Conservation (phyloP, 2,113 vertebrate genomes). For the Atlantisia rogersi region DNA sequence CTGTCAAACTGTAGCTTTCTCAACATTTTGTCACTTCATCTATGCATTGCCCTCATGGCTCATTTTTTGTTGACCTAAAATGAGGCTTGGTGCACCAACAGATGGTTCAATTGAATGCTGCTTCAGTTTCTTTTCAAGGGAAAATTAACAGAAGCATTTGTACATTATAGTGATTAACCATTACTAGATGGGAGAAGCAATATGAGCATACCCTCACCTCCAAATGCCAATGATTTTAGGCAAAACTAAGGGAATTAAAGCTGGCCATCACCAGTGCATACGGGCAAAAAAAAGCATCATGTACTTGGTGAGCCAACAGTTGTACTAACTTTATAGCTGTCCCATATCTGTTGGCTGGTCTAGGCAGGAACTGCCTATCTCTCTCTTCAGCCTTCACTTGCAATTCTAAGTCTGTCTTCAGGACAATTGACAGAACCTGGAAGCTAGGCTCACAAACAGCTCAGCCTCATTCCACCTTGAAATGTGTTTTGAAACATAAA, state of each 20-base stretch:
- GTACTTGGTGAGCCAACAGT: not conserved
- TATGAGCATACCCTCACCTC: not conserved
- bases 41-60: not conserved
- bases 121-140: not conserved
- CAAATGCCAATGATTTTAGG: not conserved
- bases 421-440: not conserved
- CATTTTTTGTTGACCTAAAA: not conserved
- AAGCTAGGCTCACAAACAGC: not conserved
- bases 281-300: not conserved
- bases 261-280: not conserved
- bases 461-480: not conserved
- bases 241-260: not conserved
- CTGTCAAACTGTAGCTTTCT: not conserved
- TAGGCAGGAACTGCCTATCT: not conserved
- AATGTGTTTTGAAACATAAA: not conserved
- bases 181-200: not conserved
- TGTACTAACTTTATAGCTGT: not conserved
- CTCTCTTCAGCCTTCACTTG: not conserved
- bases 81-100: not conserved
- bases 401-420: not conserved
- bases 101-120: not conserved
- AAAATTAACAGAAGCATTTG: not conserved
- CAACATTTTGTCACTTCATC: not conserved
- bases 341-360: not conserved
- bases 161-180: not conserved